Evolutionary conservation across 2,888 invertebrate genomes (phyloP).

Genomic region (Ashinkailepas kermadecensis): DNA sequence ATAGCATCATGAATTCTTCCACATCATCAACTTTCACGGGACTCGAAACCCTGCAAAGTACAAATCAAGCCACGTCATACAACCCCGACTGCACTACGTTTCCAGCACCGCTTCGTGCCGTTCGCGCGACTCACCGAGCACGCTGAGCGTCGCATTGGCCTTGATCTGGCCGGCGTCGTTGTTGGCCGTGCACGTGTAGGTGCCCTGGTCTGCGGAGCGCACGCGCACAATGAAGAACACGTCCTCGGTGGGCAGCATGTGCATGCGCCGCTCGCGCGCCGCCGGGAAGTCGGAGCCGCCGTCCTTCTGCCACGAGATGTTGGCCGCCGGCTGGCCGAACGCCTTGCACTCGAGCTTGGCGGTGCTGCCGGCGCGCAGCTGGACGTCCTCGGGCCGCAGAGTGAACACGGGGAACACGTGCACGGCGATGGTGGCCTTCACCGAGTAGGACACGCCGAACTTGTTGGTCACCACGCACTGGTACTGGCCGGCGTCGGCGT

Average conservation of each 20-base stretch:
- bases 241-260: constrained; percentile 76
- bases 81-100: too few relatives aligned
- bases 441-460: constrained; percentile 82
- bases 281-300: constrained; percentile 86
- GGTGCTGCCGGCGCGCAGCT: constrained; percentile 72
- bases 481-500: constrained; percentile 77
- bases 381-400: constrained; percentile 74
- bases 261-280: constrained; percentile 83
- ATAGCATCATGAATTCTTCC: too few relatives aligned
- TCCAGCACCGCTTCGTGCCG: too few relatives aligned
- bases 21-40: too few relatives aligned
- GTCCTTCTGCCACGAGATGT: constrained; percentile 84
- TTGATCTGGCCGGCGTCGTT: constrained; percentile 80
- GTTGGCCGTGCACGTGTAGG: constrained; percentile 86
- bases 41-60: too few relatives aligned
- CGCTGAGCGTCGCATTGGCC: constrained; percentile 76
- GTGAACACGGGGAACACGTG: constrained; percentile 78
- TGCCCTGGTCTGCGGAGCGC: constrained; percentile 77
- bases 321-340: constrained; percentile 58
- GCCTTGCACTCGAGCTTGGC: constrained; percentile 88
- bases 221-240: constrained; percentile 88
- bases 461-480: constrained; percentile 86
- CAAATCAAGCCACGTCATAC: too few relatives aligned
- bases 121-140: constrained; percentile 48
- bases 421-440: constrained; percentile 75